Evolutionary conservation across 2,888 invertebrate genomes (phyloP), one percentile per base, ranked within the genome.

Genomic region (Fragum whitleyi): DNA sequence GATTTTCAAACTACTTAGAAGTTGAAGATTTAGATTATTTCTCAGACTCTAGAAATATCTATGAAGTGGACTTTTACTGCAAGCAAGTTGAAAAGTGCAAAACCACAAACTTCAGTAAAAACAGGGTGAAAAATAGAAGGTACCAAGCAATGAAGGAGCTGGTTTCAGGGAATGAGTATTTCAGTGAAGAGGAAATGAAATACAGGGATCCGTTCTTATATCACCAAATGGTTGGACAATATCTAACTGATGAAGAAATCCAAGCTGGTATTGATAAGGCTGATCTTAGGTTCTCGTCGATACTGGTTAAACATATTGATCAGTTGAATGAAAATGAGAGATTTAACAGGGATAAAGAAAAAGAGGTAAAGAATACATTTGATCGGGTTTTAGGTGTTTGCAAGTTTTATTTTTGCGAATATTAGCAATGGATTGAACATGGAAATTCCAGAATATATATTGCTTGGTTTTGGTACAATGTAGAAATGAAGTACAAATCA

Each of bases 121-220:
- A 88, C 7, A 84, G 83, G 28, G 88, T 92, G 21, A 96, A 96
- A 93, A 98, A 98, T 93, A 95, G 98, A 87, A 95, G 98, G 55
- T 98, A 96, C 92, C 96, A 96, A 91, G 98, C 98, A 0, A 94
- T 98, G 91, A 96, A 97, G 89, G 95, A 96, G 90, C 94, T 98
- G 85, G 95, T 97, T 53, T 94, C 95, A 70, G 95, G 96, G 84
- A 95, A 96, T 16, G 95, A 95, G 32, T 98, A 98, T 94, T 99
- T 99, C 91, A 96, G 96, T 92, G 98, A 98, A 93, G 96, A 96
- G 80, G 97, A 97, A 95, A 99, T 99, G 98, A 97, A 97, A 96
- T 96, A 96, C 87, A 95, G 99, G 79, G 97, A 98, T 93, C 99
- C 98, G 0, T 95, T 97, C 72, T 94, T 98, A 0, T 99, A 97